Evolutionary conservation across 92 coral and sea anemone genomes (phyloP).

Genomic region (Porites lobata): DNA sequence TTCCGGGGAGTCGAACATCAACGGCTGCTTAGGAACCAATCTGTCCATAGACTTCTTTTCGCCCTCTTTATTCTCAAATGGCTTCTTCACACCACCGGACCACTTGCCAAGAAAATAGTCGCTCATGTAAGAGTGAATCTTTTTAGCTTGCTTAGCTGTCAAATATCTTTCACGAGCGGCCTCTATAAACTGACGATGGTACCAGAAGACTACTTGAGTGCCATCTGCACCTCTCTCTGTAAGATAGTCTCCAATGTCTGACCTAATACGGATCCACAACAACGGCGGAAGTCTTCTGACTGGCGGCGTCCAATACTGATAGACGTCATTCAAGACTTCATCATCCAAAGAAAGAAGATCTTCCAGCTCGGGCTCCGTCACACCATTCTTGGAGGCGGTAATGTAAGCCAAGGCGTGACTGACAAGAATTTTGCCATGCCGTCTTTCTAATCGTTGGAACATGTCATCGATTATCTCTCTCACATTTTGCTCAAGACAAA

Average conservation of each 20-base stretch:
- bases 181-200: conserved; percentile 98
- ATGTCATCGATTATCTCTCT: conserved; percentile 88
- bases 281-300: conserved; percentile 96
- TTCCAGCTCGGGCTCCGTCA: conserved; percentile 93
- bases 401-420: conserved; percentile 93
- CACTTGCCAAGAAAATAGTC: conserved; percentile 95
- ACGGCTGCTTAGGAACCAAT: conserved; percentile 85
- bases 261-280: conserved; percentile 95
- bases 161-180: conserved; percentile 91
- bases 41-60: conserved; percentile 87
- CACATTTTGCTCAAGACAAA: conserved; percentile 77
- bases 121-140: conserved; percentile 85
- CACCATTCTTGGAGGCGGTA: conserved; percentile 93
- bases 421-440: conserved; percentile 91
- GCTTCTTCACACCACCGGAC: conserved; percentile 90
- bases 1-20: conserved; percentile 83
- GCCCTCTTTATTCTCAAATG: conserved; percentile 88
- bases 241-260: conserved; percentile 93
- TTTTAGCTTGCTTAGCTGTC: conserved; percentile 66
- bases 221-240: conserved; percentile 98
- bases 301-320: conserved; percentile 99
- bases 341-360: conserved; percentile 98
- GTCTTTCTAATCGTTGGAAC: conserved; percentile 88
- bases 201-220: conserved; percentile 95
- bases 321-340: conserved; percentile 95